phyloP scores from a whole-genome alignment of 2,797 vertebrate species.

The Monodelphis domestica region DNA sequence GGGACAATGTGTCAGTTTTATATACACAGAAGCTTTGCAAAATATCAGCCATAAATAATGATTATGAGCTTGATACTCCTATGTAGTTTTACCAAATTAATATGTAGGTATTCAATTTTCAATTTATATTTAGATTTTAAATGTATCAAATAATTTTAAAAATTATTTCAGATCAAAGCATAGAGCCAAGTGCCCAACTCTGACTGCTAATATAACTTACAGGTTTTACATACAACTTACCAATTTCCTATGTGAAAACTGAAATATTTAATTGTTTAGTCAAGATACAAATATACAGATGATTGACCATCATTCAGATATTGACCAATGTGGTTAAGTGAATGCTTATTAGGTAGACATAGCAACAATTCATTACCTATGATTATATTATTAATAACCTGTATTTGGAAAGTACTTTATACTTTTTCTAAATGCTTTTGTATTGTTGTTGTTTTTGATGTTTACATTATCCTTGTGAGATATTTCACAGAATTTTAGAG shows the following conservation, averaged over 20 bases:
- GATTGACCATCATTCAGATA: neutral
- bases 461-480: neutral
- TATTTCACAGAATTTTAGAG: slow-evolving; percentile 24
- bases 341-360: neutral
- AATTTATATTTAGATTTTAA: slow-evolving; percentile 73
- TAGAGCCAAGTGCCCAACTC: slow-evolving; percentile 24
- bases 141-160: slow-evolving; percentile 61
- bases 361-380: slow-evolving; percentile 31
- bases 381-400: slow-evolving; percentile 22
- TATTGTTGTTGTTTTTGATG: neutral
- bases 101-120: slow-evolving; percentile 53
- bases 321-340: neutral
- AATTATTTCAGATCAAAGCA: slow-evolving; percentile 29
- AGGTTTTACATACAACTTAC: neutral
- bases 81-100: slow-evolving; percentile 52
- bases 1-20: neutral
- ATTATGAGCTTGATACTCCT: slow-evolving; percentile 59
- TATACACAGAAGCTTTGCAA: neutral
- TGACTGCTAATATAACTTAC: neutral
- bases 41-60: slow-evolving; percentile 52
- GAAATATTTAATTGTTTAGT: slow-evolving; percentile 17
- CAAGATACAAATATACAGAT: slow-evolving; percentile 50
- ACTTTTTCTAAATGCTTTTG: slow-evolving; percentile 29
- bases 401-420: neutral
- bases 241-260: neutral